phyloP scores from a whole-genome alignment of 2,888 invertebrate genomes.

The Marasmarcha lunaedactyla region DNA sequence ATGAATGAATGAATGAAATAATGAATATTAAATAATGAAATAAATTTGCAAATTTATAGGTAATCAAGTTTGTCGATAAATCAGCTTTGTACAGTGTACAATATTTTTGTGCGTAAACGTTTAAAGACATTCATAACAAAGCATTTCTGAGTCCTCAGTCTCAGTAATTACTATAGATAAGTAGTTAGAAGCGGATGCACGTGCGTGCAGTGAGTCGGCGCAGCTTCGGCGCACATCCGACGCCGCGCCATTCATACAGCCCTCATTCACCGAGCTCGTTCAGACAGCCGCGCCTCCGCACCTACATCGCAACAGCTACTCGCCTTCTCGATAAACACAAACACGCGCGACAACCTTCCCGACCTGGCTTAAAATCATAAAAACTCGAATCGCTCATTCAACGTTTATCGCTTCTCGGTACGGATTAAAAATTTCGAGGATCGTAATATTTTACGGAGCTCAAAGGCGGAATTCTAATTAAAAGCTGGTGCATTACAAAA shows the following conservation, averaged over 20 bases:
- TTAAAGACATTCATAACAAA: too few relatives aligned
- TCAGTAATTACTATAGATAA: too few relatives aligned
- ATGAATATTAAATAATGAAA: too few relatives aligned
- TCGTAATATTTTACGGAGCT: conserved; percentile 54
- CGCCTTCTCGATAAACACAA: conserved; percentile 32
- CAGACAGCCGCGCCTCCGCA: conserved; percentile 37
- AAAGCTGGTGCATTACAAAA: conserved; percentile 39
- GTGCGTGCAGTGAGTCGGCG: background rate
- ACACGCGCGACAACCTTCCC: conserved; percentile 24
- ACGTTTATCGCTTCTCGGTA: conserved; percentile 53
- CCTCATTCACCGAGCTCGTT: conserved; percentile 65
- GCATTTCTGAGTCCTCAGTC: too few relatives aligned
- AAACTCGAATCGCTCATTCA: conserved; percentile 40
- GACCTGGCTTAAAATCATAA: conserved; percentile 31
- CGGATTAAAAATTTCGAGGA: conserved; percentile 22
- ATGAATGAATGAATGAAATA: too few relatives aligned
- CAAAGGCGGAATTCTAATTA: conserved; percentile 54
- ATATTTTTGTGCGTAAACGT: too few relatives aligned
- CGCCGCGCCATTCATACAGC: conserved; percentile 28
- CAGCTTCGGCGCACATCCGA: background rate
- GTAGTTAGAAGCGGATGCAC: background rate
- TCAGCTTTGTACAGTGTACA: too few relatives aligned
- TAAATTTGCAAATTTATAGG: too few relatives aligned
- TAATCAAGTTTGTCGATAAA: too few relatives aligned
- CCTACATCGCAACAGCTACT: conserved; percentile 23